phyloP scores from a whole-genome alignment of 2,888 invertebrate genomes.

The Notocelia uddmanniana region DNA sequence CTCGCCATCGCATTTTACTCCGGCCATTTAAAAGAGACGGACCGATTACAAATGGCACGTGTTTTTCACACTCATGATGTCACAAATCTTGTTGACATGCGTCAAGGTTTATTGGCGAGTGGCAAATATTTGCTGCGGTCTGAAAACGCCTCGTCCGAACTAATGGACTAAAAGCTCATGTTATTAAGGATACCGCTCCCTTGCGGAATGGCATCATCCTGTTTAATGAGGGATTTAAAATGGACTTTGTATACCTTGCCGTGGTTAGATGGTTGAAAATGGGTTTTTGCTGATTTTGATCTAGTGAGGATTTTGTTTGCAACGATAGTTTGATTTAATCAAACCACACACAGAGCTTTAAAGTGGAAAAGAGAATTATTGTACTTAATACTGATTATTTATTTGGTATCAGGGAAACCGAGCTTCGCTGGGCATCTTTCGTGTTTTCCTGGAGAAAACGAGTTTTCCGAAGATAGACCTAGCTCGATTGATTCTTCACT shows the following conservation, averaged over 20 bases:
- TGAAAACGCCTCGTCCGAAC: slow-evolving; percentile 51
- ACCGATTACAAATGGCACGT: slow-evolving; percentile 12
- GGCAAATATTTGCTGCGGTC: slow-evolving; percentile 63
- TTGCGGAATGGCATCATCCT: slow-evolving; percentile 23
- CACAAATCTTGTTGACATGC: slow-evolving; percentile 62
- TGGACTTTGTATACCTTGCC: not conserved
- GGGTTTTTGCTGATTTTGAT: not conserved
- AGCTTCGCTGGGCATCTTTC: too few species aligned
- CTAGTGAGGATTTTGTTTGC: not conserved
- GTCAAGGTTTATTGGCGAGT: slow-evolving; percentile 66
- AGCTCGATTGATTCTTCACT: too few species aligned
- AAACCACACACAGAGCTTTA: too few species aligned
- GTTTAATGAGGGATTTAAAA: slow-evolving; percentile 25
- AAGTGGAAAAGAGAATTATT: too few species aligned
- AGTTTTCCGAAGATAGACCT: too few species aligned
- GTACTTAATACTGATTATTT: too few species aligned
- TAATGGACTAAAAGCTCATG: slow-evolving; percentile 47
- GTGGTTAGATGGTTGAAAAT: not conserved
- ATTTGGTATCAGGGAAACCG: too few species aligned
- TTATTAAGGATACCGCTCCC: slow-evolving; percentile 41
- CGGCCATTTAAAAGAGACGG: slow-evolving; percentile 1
- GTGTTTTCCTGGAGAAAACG: too few species aligned
- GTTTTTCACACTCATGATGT: slow-evolving; percentile 45
- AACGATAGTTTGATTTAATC: too few species aligned
- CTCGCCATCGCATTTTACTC: not conserved